Base-by-base conservation (phyloP, 1,140 invertebrate genomes). In the Macrosteles quadrilineatus region DNA sequence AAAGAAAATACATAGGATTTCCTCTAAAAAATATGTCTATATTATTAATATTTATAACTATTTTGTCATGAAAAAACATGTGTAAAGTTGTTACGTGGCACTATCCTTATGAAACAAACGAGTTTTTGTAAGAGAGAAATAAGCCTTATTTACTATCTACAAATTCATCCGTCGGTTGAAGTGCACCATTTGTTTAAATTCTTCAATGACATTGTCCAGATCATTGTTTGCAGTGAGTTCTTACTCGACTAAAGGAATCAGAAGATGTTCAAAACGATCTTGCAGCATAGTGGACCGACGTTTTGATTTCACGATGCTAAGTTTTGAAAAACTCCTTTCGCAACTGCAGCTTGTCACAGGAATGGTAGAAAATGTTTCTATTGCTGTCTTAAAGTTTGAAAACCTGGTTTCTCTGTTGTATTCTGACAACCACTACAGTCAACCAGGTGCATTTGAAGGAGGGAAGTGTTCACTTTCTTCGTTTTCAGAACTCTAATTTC, bases 211-310 rank as follows among this genome's bases (percentile, higher is more conserved):
- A 29, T 36, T 27, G 36, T 67, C 43, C 17, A 19, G n/a, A 27
- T 45, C 27, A 19, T 17, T 23, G 21, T 19, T 19, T 31, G 27
- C 64, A 45, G 64, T 19, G 23, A 67, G 64, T 32, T 67, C 21
- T 45, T 67, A 32, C 64, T 67, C 64, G 17, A 25, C 27, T 45
- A 67, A 67, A 31, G 32, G 43, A 17, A 67, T 12, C 21, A 55
- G n/a, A 17, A 36, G 25, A 45, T 45, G 36, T 67, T 67, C 64
- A 17, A 36, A 67, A n/a, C 21, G 21, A 32, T 71, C 63, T 36
- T 21, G 23, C 70, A 36, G 12, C 36, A 23, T 53, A 12, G 30
- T 68, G 23, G 40, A 57, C 21, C 50, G 11, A 21, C 6, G 50
- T 21, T 55, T 55, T 9, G 50, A 11, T 55, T 55, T 55, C 50